Evolutionary conservation across 2,888 invertebrate species (phyloP).

Genomic region (Conistra vaccinii): DNA sequence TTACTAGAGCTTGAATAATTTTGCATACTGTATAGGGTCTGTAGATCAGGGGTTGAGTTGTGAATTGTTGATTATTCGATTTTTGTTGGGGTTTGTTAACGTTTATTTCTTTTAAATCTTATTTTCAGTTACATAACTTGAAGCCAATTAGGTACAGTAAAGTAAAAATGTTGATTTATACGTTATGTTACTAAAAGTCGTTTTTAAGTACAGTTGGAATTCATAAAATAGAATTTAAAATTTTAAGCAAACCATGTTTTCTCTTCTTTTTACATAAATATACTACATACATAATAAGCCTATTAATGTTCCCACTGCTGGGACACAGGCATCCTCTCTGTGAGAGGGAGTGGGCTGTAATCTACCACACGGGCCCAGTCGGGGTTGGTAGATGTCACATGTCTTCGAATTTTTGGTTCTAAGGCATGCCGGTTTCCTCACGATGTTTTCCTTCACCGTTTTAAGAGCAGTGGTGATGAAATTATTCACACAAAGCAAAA

Average conservation of each 20-base stretch:
- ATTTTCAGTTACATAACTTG: not conserved
- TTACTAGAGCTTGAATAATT: slow-evolving; percentile 66
- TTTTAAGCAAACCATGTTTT: not conserved
- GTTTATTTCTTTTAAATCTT: slow-evolving; percentile 24
- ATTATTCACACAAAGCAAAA: too few species aligned
- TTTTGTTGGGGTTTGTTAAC: slow-evolving; percentile 12
- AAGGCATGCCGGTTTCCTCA: too few species aligned
- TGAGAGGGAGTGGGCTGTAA: too few species aligned
- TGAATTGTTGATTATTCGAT: slow-evolving; percentile 36
- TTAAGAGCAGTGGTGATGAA: too few species aligned
- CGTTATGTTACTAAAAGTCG: not conserved
- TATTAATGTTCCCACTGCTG: too few species aligned
- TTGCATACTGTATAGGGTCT: slow-evolving; percentile 58
- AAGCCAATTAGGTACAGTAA: not conserved
- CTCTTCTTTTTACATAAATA: too few species aligned
- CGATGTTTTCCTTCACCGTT: too few species aligned
- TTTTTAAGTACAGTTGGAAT: not conserved
- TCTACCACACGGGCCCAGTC: too few species aligned
- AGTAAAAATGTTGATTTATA: not conserved
- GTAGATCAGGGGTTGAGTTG: slow-evolving; percentile 6
- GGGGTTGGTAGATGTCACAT: too few species aligned
- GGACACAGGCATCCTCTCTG: too few species aligned
- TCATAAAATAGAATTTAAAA: not conserved
- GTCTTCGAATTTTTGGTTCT: too few species aligned
- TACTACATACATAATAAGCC: too few species aligned